A percentile compares a stretch with the other conserved stretches of the same genome.
Conservation (phyloP, 1,140 invertebrate genomes). For the Fopius arisanus region DNA sequence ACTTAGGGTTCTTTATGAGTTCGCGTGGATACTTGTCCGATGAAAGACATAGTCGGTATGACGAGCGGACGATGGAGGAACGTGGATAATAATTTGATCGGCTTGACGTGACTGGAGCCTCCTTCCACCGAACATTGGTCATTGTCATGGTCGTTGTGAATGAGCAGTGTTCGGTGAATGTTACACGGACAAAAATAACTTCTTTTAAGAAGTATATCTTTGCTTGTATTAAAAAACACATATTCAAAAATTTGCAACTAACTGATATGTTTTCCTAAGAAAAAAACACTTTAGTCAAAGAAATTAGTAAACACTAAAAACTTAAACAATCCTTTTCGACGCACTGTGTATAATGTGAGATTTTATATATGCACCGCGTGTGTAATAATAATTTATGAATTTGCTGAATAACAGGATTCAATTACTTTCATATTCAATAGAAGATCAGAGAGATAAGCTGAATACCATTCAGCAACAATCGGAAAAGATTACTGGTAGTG, state of each 20-base stretch:
- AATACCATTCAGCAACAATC: slow-evolving; percentile 13
- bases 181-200: too few species aligned
- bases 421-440: slow-evolving; percentile 37
- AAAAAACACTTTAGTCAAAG: too few species aligned
- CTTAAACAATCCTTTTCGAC: too few species aligned
- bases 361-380: too few species aligned
- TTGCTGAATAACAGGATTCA: slow-evolving; percentile 37
- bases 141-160: background rate
- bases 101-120: background rate
- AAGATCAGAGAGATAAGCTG: slow-evolving; percentile 36
- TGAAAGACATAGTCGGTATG: background rate
- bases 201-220: too few species aligned
- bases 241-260: too few species aligned
- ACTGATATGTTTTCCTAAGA: too few species aligned
- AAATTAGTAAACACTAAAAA: too few species aligned
- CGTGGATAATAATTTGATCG: background rate
- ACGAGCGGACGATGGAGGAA: background rate
- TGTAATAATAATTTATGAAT: too few species aligned
- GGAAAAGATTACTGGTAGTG: slow-evolving; percentile 28
- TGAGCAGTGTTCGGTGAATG: too few species aligned
- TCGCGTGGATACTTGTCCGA: background rate
- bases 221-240: too few species aligned
- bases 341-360: too few species aligned
- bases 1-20: background rate
- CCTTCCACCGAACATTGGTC: background rate